Base-by-base conservation (phyloP, 2,888 invertebrate genomes). In the Tiphia femorata region DNA sequence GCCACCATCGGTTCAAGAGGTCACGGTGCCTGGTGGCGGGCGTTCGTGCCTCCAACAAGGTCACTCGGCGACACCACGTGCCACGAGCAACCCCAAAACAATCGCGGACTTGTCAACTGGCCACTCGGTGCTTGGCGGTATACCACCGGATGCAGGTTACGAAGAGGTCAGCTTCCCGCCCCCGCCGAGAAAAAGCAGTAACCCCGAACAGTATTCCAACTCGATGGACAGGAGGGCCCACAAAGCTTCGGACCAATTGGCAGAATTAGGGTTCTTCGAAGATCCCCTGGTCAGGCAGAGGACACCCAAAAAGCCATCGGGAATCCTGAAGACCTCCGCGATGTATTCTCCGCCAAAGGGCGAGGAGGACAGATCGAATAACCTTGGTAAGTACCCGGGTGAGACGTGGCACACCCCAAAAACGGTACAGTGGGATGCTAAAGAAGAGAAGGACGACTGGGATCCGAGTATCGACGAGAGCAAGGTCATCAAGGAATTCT, bases 401-500 rank as follows among this genome's bases (percentile, higher is more conserved):
- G 81, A 79, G 3, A 50, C 66, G 0, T 81, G 80, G 77, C 67
- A 70, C 6, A 54, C 48, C 0, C 70, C 67, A 16, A 79, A 80
- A 52, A 77, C 71, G 29, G 78, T 82, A 0, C 79, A 81, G 21
- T 79, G 80, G 81, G 70, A 74, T 25, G 64, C 74, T 2, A 75
- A 63, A 46, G 63, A 50, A 51, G 70, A 73, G 33, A 74, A 76
- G 37, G 79, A 70, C 30, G 78, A 75, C 33, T 80, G 79, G 51
- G 83, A 77, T 23, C 66, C 75, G 2, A 78, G 76, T 17, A 74
- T 79, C 23, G 80, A 82, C 52, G 84, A 84, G 61, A 78, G 81
- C 27, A 75, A 78, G 14, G 75, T 84, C 2, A 77, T 83, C 33
- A 84, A 84, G 49, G 84, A 84, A 46, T 84, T 82, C 56, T 83